phyloP scores from a whole-genome alignment of 2,113 vertebrate species.

The Rhinopithecus roxellana region DNA sequence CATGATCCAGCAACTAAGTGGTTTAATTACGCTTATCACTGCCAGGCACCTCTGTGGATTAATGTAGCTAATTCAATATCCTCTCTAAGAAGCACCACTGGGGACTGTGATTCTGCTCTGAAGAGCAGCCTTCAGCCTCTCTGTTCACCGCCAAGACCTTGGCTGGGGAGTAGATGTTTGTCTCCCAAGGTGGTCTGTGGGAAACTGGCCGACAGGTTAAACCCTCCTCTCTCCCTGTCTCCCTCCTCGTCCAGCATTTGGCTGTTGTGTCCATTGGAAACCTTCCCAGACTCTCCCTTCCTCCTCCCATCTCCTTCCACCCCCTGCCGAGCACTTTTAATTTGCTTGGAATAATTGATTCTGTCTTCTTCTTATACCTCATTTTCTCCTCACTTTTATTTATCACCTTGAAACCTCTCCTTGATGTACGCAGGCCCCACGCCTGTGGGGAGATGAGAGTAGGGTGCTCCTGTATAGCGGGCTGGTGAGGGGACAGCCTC shows the following conservation, averaged over 20 bases:
- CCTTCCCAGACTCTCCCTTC: neutral
- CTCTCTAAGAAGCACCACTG: constrained; percentile 61
- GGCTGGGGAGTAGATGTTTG: neutral
- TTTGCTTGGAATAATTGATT: constrained; percentile 72
- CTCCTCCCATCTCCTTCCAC: constrained; percentile 1
- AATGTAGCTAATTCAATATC: constrained; percentile 77
- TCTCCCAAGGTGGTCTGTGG: neutral
- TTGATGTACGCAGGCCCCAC: neutral
- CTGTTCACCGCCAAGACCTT: neutral
- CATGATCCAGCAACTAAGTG: constrained; percentile 73
- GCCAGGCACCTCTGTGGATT: constrained; percentile 74
- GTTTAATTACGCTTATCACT: constrained; percentile 84
- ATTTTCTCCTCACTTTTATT: constrained; percentile 52
- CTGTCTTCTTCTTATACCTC: constrained; percentile 54
- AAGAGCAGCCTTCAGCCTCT: neutral
- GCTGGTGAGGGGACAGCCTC: too few species aligned
- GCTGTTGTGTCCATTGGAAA: neutral
- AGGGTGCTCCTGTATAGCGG: neutral
- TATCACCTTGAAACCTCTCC: constrained; percentile 55
- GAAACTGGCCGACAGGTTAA: neutral
- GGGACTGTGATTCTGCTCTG: constrained; percentile 64
- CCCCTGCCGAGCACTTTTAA: constrained; percentile 61
- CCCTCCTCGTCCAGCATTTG: neutral
- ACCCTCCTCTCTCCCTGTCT: neutral
- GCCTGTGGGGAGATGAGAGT: neutral